Evolutionary conservation across 2,113 vertebrate genomes (phyloP).

Genomic region (Muntiacus muntjak): DNA sequence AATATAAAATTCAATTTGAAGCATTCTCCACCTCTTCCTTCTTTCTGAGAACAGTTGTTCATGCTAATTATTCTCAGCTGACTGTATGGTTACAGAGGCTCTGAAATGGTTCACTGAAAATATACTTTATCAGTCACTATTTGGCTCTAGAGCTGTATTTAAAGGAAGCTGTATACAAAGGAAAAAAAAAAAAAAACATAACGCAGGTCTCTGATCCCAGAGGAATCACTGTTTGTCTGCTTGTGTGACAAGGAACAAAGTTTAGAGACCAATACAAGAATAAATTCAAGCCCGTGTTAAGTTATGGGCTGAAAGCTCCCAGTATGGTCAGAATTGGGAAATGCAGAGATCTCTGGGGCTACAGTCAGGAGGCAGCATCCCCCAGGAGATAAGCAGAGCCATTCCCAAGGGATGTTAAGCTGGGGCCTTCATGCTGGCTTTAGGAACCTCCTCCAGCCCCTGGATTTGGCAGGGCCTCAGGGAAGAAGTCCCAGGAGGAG

Average conservation of each 20-base stretch:
- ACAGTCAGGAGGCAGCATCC: neutral
- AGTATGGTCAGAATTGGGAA: neutral
- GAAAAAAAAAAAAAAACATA: neutral
- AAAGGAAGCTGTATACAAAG: neutral
- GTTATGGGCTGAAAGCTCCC: neutral
- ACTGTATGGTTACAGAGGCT: neutral
- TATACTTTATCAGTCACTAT: neutral
- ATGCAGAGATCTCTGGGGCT: neutral
- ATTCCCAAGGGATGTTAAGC: neutral
- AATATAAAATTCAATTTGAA: neutral
- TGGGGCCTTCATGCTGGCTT: accelerated
- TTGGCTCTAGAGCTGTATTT: neutral
- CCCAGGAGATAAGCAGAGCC: neutral
- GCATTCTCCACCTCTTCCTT: neutral
- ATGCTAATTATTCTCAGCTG: neutral
- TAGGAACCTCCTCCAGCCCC: neutral
- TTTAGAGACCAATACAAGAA: neutral
- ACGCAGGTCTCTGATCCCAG: neutral
- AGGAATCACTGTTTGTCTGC: neutral
- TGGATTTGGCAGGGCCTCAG: neutral
- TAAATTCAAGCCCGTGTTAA: accelerated
- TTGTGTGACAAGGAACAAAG: neutral
- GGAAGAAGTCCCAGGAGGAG: neutral
- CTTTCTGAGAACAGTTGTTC: neutral
- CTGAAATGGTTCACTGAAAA: neutral